Percentiles rank a stretch among this genome's conserved stretches.
These are phyloP conservation scores for Ciconia maguari DNA, from an alignment of 2,113 vertebrate genomes.

Conservation along the genomic window DNA sequence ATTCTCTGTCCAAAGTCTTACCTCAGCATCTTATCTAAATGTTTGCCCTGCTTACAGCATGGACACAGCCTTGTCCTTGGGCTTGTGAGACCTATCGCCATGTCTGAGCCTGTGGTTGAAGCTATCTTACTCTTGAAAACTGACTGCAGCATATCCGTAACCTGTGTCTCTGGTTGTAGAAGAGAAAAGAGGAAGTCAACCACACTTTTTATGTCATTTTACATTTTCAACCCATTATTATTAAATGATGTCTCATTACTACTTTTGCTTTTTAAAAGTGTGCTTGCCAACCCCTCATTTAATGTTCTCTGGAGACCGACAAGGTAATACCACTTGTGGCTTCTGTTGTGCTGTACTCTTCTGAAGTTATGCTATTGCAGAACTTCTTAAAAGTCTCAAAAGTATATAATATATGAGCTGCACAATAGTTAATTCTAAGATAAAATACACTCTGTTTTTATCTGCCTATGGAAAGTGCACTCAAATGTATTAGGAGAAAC, in stretches of 20 bases:
- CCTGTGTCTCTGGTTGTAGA: not conserved
- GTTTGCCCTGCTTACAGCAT: not conserved
- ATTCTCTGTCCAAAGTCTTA: not conserved
- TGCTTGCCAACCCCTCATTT: constrained; percentile 17
- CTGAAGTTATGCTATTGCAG: not conserved
- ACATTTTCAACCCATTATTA: constrained; percentile 28
- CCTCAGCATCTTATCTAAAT: not conserved
- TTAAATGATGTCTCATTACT: constrained; percentile 11
- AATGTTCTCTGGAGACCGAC: not conserved
- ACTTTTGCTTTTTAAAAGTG: constrained; percentile 26
- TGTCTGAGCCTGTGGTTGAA: not conserved
- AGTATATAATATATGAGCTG: not conserved
- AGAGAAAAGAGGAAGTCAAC: constrained; percentile 1
- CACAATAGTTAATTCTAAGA: not conserved
- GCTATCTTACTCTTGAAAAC: not conserved
- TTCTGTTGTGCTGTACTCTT: not conserved
- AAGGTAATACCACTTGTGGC: not conserved
- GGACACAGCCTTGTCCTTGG: not conserved
- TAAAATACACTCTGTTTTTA: constrained; percentile 48
- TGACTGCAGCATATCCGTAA: not conserved
- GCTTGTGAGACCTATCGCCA: not conserved
- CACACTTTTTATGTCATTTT: not conserved
- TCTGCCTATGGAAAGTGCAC: constrained; percentile 10
- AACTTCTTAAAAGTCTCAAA: constrained; percentile 4
- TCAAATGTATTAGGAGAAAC: constrained; percentile 57